Evolutionary conservation across 2,888 invertebrate species (phyloP).

Genomic region (Ypsolopha sequella): DNA sequence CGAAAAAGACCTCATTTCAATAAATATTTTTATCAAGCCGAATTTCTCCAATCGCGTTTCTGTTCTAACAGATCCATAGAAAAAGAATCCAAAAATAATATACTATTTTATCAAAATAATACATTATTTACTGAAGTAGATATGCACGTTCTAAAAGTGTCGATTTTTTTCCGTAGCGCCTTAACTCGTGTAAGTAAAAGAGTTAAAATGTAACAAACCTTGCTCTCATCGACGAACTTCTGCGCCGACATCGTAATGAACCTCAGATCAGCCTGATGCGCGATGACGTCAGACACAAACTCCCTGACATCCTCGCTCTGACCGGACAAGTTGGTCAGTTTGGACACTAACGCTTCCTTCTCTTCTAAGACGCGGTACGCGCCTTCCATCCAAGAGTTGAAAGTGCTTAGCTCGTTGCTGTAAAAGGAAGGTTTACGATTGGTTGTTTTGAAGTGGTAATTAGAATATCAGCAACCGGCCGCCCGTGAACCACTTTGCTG

Average conservation of each 20-base stretch:
- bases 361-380: conserved; percentile 86
- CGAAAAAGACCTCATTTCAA: too few species aligned
- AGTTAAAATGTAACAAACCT: conserved; percentile 59
- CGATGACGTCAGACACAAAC: conserved; percentile 93
- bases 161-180: too few species aligned
- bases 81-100: too few species aligned
- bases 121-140: too few species aligned
- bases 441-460: neutral
- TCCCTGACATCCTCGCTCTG: conserved; percentile 87
- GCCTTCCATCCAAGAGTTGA: conserved; percentile 87
- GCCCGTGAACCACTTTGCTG: too few species aligned
- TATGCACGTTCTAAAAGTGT: too few species aligned
- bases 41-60: too few species aligned
- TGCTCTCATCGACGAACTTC: conserved; percentile 96
- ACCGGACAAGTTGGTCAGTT: conserved; percentile 77
- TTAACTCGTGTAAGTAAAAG: too few species aligned
- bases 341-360: conserved; percentile 85
- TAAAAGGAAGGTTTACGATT: conserved; percentile 3
- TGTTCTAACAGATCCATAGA: too few species aligned
- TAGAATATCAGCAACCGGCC: too few species aligned
- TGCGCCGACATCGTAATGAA: conserved; percentile 97
- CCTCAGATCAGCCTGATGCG: conserved; percentile 94
- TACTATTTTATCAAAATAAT: too few species aligned
- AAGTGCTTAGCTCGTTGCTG: conserved; percentile 83
- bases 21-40: too few species aligned